Conservation (phyloP, 2,888 invertebrate species). For the Peribatodes rhomboidaria region DNA sequence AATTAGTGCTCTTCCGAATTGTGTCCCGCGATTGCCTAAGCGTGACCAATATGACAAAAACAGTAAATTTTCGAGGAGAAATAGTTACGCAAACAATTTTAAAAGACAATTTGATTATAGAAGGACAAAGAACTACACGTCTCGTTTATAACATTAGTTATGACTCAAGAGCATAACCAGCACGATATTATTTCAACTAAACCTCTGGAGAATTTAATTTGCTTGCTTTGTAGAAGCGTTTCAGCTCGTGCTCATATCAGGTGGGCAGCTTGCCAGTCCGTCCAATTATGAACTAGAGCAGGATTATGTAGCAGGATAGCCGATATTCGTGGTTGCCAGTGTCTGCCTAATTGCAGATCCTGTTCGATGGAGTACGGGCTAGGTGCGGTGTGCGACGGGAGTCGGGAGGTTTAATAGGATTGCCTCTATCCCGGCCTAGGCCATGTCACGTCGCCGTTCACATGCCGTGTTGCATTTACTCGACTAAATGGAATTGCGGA, state of each 20-base stretch:
- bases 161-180: neutral
- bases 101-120: too few relatives aligned
- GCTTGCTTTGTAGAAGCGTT: conserved; percentile 2
- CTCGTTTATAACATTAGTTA: too few relatives aligned
- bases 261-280: conserved; percentile 17
- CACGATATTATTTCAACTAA: neutral
- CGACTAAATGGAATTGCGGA: conserved; percentile 17
- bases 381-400: conserved; percentile 18
- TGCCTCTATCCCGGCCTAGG: conserved; percentile 50
- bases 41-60: too few relatives aligned
- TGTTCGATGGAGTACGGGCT: conserved; percentile 22
- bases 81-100: too few relatives aligned
- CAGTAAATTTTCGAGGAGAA: too few relatives aligned
- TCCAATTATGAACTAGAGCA: conserved; percentile 25
- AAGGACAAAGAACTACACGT: neutral
- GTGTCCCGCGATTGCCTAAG: too few relatives aligned
- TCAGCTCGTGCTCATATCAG: neutral
- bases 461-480: conserved; percentile 54
- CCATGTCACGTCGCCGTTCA: conserved; percentile 52
- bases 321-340: conserved; percentile 14
- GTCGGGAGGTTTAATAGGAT: conserved; percentile 53
- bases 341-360: conserved; percentile 14
- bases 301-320: conserved; percentile 9
- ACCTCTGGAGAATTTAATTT: neutral
- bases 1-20: too few relatives aligned